A percentile compares a stretch with the other conserved stretches of the same genome.
These are phyloP conservation scores for Lytechinus variegatus DNA, from an alignment of 35 echinoderm and acorn worm genomes.

Conservation along the genomic window DNA sequence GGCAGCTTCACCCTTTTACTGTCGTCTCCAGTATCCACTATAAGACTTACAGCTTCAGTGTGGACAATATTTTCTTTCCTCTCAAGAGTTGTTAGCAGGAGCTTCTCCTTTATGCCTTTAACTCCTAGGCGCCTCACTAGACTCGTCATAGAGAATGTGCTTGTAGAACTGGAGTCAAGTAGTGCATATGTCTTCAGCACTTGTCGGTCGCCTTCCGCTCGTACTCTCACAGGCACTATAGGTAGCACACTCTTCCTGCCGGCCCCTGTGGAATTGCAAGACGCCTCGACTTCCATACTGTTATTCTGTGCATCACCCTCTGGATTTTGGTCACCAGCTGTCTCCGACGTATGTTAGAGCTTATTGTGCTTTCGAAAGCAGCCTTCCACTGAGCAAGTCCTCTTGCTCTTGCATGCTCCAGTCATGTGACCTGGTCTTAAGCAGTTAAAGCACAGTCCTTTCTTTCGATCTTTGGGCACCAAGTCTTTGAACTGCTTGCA, in stretches of 20 bases:
- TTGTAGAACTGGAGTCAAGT: slow-evolving; percentile 65
- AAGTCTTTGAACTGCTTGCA: slow-evolving; percentile 49
- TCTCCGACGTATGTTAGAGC: slow-evolving; percentile 31
- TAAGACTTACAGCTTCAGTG: slow-evolving; percentile 56
- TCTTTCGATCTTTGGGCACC: not conserved
- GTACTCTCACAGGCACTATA: slow-evolving; percentile 40
- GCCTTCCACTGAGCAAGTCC: slow-evolving; percentile 40
- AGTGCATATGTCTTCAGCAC: slow-evolving; percentile 61
- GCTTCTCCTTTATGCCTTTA: slow-evolving; percentile 42
- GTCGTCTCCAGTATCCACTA: slow-evolving; percentile 49
- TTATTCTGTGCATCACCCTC: slow-evolving; percentile 24
- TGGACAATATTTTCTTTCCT: slow-evolving; percentile 39
- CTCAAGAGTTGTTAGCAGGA: slow-evolving; percentile 2
- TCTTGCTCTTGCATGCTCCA: slow-evolving; percentile 53
- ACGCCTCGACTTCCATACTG: not conserved
- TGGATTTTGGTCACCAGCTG: not conserved
- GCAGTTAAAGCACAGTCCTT: slow-evolving; percentile 67
- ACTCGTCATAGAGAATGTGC: slow-evolving; percentile 44
- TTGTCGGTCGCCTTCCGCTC: slow-evolving; percentile 30
- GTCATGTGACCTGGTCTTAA: slow-evolving; percentile 58
- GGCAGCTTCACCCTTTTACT: slow-evolving; percentile 25
- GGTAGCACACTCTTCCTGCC: slow-evolving; percentile 19
- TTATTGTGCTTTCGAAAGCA: slow-evolving; percentile 48
- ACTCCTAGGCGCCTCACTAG: slow-evolving; percentile 45
- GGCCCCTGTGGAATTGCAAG: slow-evolving; percentile 62